These are phyloP conservation scores for Drosophila biarmipes DNA, from an alignment of 1,140 invertebrate species.

Conservation along the genomic window DNA sequence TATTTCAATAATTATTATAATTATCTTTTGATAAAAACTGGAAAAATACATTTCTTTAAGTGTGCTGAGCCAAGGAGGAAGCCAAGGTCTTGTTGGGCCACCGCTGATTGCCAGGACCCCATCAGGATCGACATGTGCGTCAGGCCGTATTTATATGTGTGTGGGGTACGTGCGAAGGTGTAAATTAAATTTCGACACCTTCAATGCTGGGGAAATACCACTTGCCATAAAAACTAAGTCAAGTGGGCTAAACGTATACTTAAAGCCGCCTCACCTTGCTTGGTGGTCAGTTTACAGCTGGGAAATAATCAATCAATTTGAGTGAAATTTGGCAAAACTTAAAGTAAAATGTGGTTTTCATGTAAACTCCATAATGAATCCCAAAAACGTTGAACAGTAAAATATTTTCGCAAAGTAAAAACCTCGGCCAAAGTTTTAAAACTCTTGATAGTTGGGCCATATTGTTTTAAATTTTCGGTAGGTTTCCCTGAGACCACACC, in stretches of 20 bases:
- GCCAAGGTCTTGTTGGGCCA: constrained; percentile 9
- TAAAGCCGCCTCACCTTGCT: neutral
- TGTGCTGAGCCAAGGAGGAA: constrained; percentile 7
- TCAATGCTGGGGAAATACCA: constrained; percentile 40
- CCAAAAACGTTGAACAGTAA: neutral
- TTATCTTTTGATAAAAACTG: neutral
- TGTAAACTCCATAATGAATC: neutral
- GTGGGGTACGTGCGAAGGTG: constrained; percentile 72
- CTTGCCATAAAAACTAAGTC: constrained; percentile 22
- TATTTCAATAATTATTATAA: no score
- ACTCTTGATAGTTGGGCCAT: constrained; percentile 5
- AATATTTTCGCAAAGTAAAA: constrained; percentile 17
- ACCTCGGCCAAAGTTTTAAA: neutral
- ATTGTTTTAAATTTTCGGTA: constrained; percentile 17
- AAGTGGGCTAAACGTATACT: neutral
- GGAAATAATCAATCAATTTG: neutral
- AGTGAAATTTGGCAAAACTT: neutral
- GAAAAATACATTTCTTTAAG: constrained; percentile 4
- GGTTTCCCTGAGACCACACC: neutral
- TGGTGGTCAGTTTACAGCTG: neutral
- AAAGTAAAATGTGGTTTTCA: no score
- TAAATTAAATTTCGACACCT: constrained; percentile 78
- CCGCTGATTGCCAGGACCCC: constrained; percentile 64
- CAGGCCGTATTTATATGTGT: constrained; percentile 21
- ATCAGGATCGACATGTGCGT: constrained; percentile 42